Evolutionary conservation across 2,888 invertebrate genomes (phyloP), one percentile per base, ranked within the genome.

Genomic region (Ferrisia virgata): DNA sequence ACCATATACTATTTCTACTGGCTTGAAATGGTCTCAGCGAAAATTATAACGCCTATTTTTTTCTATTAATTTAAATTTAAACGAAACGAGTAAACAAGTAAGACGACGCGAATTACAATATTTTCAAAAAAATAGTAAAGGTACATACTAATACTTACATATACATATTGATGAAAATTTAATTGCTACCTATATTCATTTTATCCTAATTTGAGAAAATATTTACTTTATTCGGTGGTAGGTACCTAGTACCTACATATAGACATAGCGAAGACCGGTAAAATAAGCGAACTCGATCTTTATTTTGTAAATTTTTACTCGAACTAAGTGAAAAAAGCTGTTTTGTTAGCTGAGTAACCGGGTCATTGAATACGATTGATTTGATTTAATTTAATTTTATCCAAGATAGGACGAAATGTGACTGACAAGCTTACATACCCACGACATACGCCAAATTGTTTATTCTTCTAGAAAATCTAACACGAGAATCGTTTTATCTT

Each of bases 321-420:
- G 72, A 2, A 9, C 40, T 83, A 72, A 72, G 76, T 76, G 83
- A 40, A 83, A 83, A 76, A 83, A 83, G 83, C 40, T 83, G 83
- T 83, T 83, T 72, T 53, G 58, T 58, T 53, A 31, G 53, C 58
- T 13, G 58, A 64, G 36, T 82, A 64, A 82, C 58, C 82, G 39
- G 64, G 82, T 69, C 82, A 64, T 82, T 64, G 82, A 76, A 83
- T 83, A 72, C 83, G 83, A 83, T 83, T 83, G 83, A 83, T 83
- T 83, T 83, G 25, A 40, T 83, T 83, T 72, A 83, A 83, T 83
- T 83, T 47, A 72, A 83, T 83, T 72, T 72, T 15, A 33, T 43
- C 76, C 28, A 28, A 79, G 40, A 79, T 79, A 28, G 36, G 79
- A 79, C 79, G 39, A 43, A 79, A 79, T 40, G 40, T 40, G 25